Percentiles rank a stretch among this genome's conserved stretches.
Evolutionary conservation across 2,888 invertebrate species (phyloP).

Genomic region (Catotricha subobsoleta): DNA sequence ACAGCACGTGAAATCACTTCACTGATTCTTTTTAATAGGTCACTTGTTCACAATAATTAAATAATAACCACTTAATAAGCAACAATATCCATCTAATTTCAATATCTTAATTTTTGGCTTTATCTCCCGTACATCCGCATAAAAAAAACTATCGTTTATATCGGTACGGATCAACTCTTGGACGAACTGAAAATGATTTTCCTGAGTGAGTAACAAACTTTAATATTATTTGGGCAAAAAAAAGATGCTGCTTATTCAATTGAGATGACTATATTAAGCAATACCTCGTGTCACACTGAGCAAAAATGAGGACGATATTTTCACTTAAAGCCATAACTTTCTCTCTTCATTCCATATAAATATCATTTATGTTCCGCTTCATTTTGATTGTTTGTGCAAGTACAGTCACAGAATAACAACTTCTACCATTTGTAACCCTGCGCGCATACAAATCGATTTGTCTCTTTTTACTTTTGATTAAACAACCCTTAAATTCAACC

Average conservation of each 20-base stretch:
- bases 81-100: constrained; percentile 11
- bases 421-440: too few relatives aligned
- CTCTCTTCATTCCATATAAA: background rate
- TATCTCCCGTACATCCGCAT: too few relatives aligned
- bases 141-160: too few relatives aligned
- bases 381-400: too few relatives aligned
- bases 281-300: background rate
- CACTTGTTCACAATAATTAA: background rate
- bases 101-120: constrained; percentile 4
- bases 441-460: too few relatives aligned
- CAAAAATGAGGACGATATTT: background rate
- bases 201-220: constrained; percentile 23
- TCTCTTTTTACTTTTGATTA: too few relatives aligned
- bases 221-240: constrained; percentile 26
- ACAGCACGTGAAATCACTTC: background rate
- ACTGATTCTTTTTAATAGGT: background rate
- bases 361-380: too few relatives aligned
- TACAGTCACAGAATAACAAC: too few relatives aligned
- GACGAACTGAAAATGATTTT: constrained; percentile 32
- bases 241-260: constrained; percentile 5
- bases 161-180: constrained; percentile 29
- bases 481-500: constrained; percentile 2
- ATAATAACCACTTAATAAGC: background rate
- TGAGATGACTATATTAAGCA: constrained; percentile 2
- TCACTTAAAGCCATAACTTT: background rate